Percentiles rank a stretch among this genome's conserved stretches.
These are phyloP conservation scores for Canis aureus DNA, from an alignment of 2,113 vertebrate genomes.

Conservation along the genomic window DNA sequence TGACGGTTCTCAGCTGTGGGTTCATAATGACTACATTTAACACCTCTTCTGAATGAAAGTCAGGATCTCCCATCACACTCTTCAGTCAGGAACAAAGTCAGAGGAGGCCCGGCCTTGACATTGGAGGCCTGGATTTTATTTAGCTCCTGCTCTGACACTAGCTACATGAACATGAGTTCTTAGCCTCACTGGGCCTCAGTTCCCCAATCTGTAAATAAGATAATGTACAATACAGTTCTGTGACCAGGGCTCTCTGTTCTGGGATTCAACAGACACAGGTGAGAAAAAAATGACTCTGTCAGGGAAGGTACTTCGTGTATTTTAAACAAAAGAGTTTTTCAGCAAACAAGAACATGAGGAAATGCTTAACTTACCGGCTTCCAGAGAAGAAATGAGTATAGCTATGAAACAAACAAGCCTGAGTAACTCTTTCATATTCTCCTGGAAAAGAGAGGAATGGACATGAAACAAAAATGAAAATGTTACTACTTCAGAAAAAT, in stretches of 20 bases:
- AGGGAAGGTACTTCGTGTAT: background rate
- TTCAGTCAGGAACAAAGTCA: background rate
- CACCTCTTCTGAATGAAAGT: background rate
- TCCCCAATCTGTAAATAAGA: background rate
- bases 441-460: conserved; percentile 58
- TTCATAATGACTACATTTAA: background rate
- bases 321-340: background rate
- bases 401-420: conserved; percentile 70
- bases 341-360: background rate
- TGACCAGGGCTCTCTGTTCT: background rate
- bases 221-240: background rate
- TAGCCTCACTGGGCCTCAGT: background rate
- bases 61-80: background rate
- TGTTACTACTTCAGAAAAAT: background rate
- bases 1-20: background rate
- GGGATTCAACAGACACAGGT: background rate
- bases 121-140: background rate
- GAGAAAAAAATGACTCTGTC: background rate
- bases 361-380: conserved; percentile 84
- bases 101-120: background rate
- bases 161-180: background rate
- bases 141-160: background rate
- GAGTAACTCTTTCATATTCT: conserved; percentile 84
- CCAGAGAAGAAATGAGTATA: conserved; percentile 74
- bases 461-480: conserved; percentile 42